Base-by-base conservation (phyloP, 2,888 invertebrate species). In the Halictus ligatus region DNA sequence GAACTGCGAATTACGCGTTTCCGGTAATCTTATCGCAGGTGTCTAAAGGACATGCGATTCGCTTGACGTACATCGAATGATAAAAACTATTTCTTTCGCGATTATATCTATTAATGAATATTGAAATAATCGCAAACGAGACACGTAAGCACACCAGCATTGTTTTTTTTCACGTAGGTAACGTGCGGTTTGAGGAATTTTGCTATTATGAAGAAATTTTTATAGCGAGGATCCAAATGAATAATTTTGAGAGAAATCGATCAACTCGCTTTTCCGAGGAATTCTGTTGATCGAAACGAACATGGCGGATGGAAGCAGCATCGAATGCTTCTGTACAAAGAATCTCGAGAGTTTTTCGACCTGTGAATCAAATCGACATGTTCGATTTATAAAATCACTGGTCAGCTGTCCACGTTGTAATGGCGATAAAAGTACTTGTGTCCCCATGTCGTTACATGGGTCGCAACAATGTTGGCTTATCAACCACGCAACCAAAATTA, bases 21-120 rank as follows among this genome's bases (percentile, higher is more conserved):
- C 84, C 84, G 78, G 79, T 43, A 40, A 73, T 75, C 77, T 89
- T 89, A 87, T 90, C 90, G 81, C 69, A 54, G 81, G 79, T 75
- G 75, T 81, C 76, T n/a, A 64, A 75, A n/a, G 54, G 48, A 69
- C 80, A 76, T 80, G 75, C 21, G 75, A 77, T 21, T 83, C 69
- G 67, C n/a, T 18, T 83, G 69, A 83, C 80, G 77, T 74, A 35
- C 6, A 12, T 74, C 71, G 58, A n/a, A 71, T 21, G 48, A 84
- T 75, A 69, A 78, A 80, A 78, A 25, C 12, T 74, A 73, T n/a
- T 50, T 75, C 13, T 35, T 25, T 25, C 21, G n/a, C 60, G 12
- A 18, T 29, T 25, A n/a, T 29, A 8, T n/a, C 54, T 12, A 43
- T 18, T n/a, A 10, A 79, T 72, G 58, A 35, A 46, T 72, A 72